A percentile compares a stretch with the other conserved stretches of the same genome.
Evolutionary conservation across 2,113 vertebrate species (phyloP).

Genomic region (Cyprinus carpio): DNA sequence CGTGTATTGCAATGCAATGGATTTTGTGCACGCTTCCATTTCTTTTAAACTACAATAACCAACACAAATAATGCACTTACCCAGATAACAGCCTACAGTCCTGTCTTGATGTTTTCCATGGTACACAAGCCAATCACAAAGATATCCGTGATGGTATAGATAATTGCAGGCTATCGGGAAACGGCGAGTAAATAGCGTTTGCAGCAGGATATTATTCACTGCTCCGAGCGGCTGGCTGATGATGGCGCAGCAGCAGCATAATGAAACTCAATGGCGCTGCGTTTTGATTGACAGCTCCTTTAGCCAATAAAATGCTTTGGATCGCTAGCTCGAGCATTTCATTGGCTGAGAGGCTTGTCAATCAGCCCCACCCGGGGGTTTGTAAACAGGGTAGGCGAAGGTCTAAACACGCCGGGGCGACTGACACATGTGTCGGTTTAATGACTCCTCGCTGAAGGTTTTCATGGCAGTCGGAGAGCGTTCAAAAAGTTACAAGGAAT

Average conservation of each 20-base stretch:
- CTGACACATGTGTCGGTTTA: neutral
- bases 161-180: neutral
- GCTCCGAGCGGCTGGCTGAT: constrained; percentile 9
- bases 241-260: constrained; percentile 70
- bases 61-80: constrained; percentile 8
- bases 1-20: constrained; percentile 12
- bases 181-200: neutral
- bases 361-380: constrained; percentile 9
- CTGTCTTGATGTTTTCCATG: constrained; percentile 9
- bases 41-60: constrained; percentile 17
- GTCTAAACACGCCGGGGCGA: neutral
- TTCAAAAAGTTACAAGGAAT: neutral
- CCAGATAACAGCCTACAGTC: constrained; percentile 6
- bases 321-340: neutral
- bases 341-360: constrained; percentile 57
- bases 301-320: constrained; percentile 58
- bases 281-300: constrained; percentile 22
- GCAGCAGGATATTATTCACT: neutral
- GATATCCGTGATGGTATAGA: neutral
- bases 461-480: neutral
- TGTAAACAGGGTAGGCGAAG: constrained; percentile 50
- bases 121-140: neutral
- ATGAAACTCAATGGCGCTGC: constrained; percentile 59
- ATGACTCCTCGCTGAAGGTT: neutral
- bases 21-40: constrained; percentile 13